These are phyloP conservation scores for Palythoa grandiflora DNA, from an alignment of 92 coral and sea anemone species.

Conservation along the genomic window DNA sequence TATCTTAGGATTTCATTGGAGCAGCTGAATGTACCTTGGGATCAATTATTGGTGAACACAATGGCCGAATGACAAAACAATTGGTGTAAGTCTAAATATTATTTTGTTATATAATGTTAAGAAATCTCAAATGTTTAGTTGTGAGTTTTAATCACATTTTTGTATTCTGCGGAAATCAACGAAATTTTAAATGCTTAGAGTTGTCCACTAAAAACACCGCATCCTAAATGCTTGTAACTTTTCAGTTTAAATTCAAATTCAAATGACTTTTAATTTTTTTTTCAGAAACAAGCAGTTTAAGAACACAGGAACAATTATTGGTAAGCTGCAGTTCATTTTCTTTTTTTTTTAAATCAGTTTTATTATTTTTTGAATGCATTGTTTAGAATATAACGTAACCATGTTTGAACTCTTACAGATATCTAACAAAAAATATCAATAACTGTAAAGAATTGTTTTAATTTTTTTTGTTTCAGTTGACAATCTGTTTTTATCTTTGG, in stretches of 20 bases:
- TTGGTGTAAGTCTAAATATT: slow-evolving; percentile 68
- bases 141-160: no score
- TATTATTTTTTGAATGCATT: no score
- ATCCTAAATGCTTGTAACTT: not conserved
- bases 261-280: not conserved
- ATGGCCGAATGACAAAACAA: slow-evolving; percentile 82
- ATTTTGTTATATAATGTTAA: not conserved
- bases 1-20: slow-evolving; percentile 88
- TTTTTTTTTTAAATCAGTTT: not conserved
- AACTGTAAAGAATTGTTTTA: no score
- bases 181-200: no score
- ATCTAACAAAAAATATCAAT: no score
- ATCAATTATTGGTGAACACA: slow-evolving; percentile 89
- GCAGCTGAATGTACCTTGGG: slow-evolving; percentile 88
- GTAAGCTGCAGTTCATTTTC: slow-evolving; percentile 51
- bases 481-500: no score
- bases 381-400: no score
- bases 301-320: slow-evolving; percentile 80
- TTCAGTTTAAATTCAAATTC: not conserved
- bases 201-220: no score
- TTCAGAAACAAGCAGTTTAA: slow-evolving; percentile 72
- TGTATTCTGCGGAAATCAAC: no score
- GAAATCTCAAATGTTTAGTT: not conserved
- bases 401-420: no score
- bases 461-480: no score